phyloP scores from a whole-genome alignment of 53 echinoderm and acorn worm species.

The Crossaster papposus region DNA sequence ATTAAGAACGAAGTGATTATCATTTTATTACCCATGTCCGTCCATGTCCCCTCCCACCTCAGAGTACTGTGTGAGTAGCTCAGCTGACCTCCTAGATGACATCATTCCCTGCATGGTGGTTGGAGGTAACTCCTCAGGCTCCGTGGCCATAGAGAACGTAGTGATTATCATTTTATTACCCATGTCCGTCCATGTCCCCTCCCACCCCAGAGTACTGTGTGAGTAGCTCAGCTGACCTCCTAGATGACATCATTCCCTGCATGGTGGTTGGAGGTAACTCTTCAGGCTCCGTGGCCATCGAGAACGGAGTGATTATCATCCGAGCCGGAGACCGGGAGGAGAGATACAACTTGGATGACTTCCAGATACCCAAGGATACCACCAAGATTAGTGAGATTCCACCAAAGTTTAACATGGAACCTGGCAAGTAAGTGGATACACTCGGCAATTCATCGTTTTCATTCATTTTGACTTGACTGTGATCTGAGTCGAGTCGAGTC shows the following conservation, averaged over 20 bases:
- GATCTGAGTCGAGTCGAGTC: no score
- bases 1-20: conserved; percentile 18
- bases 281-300: conserved; percentile 51
- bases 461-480: no score
- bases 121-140: conserved; percentile 41
- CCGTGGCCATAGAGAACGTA: conserved; percentile 48
- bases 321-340: conserved; percentile 6
- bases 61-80: conserved; percentile 68
- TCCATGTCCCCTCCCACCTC: not conserved
- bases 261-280: conserved; percentile 44
- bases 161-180: not conserved
- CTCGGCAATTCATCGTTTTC: no score
- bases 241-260: conserved; percentile 66
- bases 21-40: not conserved
- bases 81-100: conserved; percentile 55
- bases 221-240: conserved; percentile 49
- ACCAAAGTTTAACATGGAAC: conserved; percentile 65
- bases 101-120: conserved; percentile 59
- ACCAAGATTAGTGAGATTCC: not conserved
- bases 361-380: conserved; percentile 32
- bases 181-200: not conserved
- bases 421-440: conserved; percentile 59
- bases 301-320: conserved; percentile 13
- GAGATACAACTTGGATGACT: conserved; percentile 23
- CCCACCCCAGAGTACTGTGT: conserved; percentile 52